Base-by-base conservation (phyloP, 1,140 invertebrate genomes). In the Calliopsis andreniformis region DNA sequence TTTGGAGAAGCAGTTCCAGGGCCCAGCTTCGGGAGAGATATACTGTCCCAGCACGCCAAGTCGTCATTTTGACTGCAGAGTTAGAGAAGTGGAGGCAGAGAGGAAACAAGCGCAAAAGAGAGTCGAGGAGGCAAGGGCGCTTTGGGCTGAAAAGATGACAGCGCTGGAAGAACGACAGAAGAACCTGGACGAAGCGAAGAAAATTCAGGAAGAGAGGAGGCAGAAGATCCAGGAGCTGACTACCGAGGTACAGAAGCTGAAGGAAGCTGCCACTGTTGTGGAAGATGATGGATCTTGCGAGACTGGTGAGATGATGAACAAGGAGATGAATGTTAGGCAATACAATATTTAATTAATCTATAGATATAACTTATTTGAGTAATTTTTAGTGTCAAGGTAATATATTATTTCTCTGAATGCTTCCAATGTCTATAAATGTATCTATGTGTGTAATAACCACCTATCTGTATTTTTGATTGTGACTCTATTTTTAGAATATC, bases 11-110 rank as follows among this genome's bases (percentile, higher is more conserved):
- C 87, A 84, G 25, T 85, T 88, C 23, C 73, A 83, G 45, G 83
- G 55, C 20, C 63, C 79, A 6, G 76, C 59, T n/a, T 56, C 55
- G 0, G 67, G 64, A 0, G 69, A 76, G 16, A 39, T 78, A 2
- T 64, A 56, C 8, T 84, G 80, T 8, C 82, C 86, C 3, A 79
- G 42, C 35, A 86, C 80, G 0, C 87, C 88, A 0, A 89, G 86
- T 45, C 80, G 84, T 3, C 90, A 91, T 35, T 82, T 84, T n/a
- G 86, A 89, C 39, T 69, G 63, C 12, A 68, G 85, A 2, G 82
- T 91, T 4, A 84, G 89, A 10, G 85, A 88, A 10, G 16, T 85
- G 1, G 89, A 91, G 45, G 84, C 82, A 0, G 84, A 90, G 42
- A 86, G 88, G 25, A 91, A 90, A 56, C 75, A 82, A 51, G 83